Percentiles rank a stretch among this genome's conserved stretches.
These are phyloP conservation scores for Philypnodon macrostomus DNA, from an alignment of 2,797 vertebrate genomes.

Conservation along the genomic window DNA sequence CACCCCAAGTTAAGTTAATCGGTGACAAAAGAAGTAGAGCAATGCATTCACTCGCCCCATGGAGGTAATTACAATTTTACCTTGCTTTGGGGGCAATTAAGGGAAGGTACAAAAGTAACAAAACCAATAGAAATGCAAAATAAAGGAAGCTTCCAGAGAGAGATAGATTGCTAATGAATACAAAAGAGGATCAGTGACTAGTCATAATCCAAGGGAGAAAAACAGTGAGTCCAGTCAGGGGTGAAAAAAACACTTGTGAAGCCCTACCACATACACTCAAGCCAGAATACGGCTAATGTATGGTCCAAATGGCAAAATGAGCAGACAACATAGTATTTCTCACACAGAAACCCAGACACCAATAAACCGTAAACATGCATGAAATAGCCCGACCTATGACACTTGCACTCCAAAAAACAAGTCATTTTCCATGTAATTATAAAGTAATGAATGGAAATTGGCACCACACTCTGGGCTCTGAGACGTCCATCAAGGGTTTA, in stretches of 20 bases:
- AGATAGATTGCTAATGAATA: conserved; percentile 51
- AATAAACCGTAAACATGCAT: not conserved
- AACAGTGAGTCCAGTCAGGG: conserved; percentile 67
- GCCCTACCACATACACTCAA: conserved; percentile 45
- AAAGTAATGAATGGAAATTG: conserved; percentile 47
- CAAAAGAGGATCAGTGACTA: conserved; percentile 59
- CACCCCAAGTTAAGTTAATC: conserved; percentile 48
- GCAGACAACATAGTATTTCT: not conserved
- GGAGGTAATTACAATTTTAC: conserved; percentile 40
- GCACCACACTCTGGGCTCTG: conserved; percentile 4
- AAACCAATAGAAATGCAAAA: conserved; percentile 62
- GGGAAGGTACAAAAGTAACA: conserved; percentile 44
- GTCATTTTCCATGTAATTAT: conserved; percentile 34
- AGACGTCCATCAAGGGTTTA: conserved; percentile 25
- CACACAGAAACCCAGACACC: not conserved
- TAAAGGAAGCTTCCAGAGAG: conserved; percentile 30
- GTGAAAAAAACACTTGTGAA: conserved; percentile 74
- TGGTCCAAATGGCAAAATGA: not conserved
- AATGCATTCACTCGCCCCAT: conserved; percentile 26
- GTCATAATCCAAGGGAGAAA: conserved; percentile 56
- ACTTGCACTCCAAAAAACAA: conserved; percentile 6
- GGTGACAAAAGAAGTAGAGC: conserved; percentile 34
- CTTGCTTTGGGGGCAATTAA: conserved; percentile 30
- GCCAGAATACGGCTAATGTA: conserved; percentile 41
- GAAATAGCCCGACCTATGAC: conserved; percentile 9